Conservation (phyloP, 1,140 invertebrate genomes). For the Cylas formicarius region DNA sequence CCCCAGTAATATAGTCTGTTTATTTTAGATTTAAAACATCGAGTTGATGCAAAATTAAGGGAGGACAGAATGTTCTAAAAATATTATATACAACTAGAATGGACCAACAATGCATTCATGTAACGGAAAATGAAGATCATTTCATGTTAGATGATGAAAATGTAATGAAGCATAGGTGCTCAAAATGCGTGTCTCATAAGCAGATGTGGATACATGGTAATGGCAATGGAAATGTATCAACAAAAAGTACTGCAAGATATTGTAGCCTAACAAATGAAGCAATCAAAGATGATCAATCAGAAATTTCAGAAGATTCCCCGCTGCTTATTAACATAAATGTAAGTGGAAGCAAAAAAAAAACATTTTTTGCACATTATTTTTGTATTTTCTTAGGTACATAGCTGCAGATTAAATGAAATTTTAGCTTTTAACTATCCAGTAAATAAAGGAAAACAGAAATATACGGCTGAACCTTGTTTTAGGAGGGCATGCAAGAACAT, state of each 20-base stretch:
- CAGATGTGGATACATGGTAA: constrained; percentile 4
- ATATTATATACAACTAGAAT: no score
- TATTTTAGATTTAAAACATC: no score
- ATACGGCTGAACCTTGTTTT: no score
- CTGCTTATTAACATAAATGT: constrained; percentile 29
- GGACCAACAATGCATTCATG: constrained; percentile 16
- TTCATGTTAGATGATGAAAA: constrained; percentile 27
- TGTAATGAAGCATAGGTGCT: constrained; percentile 11
- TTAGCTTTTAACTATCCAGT: not conserved
- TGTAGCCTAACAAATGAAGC: constrained; percentile 11
- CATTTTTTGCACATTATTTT: not conserved
- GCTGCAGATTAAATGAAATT: not conserved
- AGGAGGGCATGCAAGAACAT: no score
- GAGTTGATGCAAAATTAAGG: no score
- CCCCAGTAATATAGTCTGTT: no score
- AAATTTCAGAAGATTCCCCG: constrained; percentile 31
- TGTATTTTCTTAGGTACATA: no score
- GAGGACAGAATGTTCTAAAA: no score
- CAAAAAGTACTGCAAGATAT: not conserved
- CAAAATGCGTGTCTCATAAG: constrained; percentile 15
- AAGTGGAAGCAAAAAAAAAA: constrained; percentile 16
- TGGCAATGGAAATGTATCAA: constrained; percentile 13
- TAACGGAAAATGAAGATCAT: constrained; percentile 15
- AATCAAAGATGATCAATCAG: constrained; percentile 16
- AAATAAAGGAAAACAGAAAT: no score